Evolutionary conservation across 2,888 invertebrate species (phyloP).

Genomic region (Pyrgus malvae): DNA sequence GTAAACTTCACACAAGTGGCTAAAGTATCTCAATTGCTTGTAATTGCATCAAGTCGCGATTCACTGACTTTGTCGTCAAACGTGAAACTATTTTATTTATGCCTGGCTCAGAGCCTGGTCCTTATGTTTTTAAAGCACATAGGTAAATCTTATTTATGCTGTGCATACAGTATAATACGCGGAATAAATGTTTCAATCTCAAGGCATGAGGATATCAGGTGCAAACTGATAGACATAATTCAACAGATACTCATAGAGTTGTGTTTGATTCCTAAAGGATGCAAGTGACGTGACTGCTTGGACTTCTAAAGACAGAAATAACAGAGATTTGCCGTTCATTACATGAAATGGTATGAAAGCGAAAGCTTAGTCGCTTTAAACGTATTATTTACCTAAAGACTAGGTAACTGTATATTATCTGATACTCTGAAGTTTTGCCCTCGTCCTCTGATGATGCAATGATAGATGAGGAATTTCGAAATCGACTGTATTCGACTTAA

Average conservation of each 20-base stretch:
- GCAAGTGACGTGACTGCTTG: background rate
- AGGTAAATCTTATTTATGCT: background rate
- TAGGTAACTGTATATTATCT: background rate
- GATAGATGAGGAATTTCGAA: too few species aligned
- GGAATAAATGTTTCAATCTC: too few species aligned
- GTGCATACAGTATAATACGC: background rate
- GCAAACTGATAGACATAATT: too few species aligned
- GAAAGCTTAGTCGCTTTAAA: constrained; percentile 8
- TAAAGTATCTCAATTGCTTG: background rate
- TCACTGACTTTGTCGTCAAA: background rate
- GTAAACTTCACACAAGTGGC: background rate
- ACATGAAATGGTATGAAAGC: constrained; percentile 16
- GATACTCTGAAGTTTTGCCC: background rate
- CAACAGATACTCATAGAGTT: background rate
- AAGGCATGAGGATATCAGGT: too few species aligned
- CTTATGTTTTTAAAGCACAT: background rate
- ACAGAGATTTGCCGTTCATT: constrained; percentile 7
- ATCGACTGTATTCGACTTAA: too few species aligned
- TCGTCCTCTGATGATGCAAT: too few species aligned
- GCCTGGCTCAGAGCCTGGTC: background rate
- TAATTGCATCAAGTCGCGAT: background rate
- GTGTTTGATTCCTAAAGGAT: background rate
- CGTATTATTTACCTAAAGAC: constrained; percentile 13
- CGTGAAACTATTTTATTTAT: too few species aligned
- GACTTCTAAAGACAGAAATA: background rate